A percentile compares a stretch with the other conserved stretches of the same genome.
phyloP scores from a whole-genome alignment of 2,797 vertebrate genomes.

The Neosilurus mollespiculum region DNA sequence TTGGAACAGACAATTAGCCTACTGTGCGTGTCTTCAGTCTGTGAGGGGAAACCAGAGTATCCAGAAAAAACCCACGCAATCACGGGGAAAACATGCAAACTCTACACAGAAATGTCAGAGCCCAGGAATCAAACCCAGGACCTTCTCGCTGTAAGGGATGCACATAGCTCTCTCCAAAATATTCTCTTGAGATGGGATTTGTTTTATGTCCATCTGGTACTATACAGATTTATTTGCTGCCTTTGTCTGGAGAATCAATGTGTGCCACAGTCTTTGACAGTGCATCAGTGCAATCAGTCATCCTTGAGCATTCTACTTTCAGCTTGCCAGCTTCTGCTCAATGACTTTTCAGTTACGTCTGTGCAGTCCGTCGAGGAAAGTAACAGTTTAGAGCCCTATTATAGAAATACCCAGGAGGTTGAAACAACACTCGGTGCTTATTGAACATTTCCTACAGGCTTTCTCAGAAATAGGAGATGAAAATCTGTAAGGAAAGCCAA shows the following conservation, averaged over 20 bases:
- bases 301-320: constrained; percentile 37
- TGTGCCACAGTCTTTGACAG: constrained; percentile 20
- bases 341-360: constrained; percentile 39
- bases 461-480: constrained; percentile 20
- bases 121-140: too few species aligned
- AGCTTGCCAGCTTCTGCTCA: constrained; percentile 33
- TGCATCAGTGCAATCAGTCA: constrained; percentile 30
- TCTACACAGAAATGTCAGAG: too few species aligned
- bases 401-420: constrained; percentile 33
- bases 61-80: too few species aligned
- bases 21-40: too few species aligned
- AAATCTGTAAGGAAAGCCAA: background rate
- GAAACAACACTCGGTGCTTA: constrained; percentile 16
- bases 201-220: constrained; percentile 22
- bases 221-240: constrained; percentile 13
- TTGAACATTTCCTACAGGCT: constrained; percentile 14
- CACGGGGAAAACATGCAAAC: too few species aligned
- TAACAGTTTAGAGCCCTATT: constrained; percentile 40
- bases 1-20: too few species aligned
- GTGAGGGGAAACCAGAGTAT: too few species aligned
- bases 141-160: too few species aligned
- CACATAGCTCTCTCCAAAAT: background rate
- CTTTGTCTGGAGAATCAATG: constrained; percentile 13
- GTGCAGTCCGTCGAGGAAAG: constrained; percentile 12
- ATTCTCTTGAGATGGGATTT: background rate